phyloP scores from a whole-genome alignment of 2,797 vertebrate genomes.

The Valencia hispanica region DNA sequence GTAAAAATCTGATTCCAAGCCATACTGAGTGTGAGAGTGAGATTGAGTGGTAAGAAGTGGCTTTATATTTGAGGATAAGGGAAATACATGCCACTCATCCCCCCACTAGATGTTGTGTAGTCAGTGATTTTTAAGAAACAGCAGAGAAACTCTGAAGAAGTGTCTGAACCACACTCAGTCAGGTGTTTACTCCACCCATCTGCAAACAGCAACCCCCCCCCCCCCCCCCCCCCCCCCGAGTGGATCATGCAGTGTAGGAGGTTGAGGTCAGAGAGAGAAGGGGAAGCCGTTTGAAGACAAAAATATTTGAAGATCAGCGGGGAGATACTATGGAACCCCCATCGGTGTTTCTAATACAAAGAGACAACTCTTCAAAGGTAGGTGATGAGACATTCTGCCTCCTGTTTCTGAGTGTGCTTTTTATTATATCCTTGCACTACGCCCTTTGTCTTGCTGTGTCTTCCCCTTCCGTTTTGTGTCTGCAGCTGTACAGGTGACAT shows the following conservation, averaged over 20 bases:
- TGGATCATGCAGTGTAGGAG: conserved; percentile 11
- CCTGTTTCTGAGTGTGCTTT: conserved; percentile 5
- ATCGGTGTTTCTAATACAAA: conserved; percentile 55
- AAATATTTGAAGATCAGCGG: conserved; percentile 23
- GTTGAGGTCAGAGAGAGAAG: conserved; percentile 32
- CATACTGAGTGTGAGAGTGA: not conserved
- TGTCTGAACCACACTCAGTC: conserved; percentile 4
- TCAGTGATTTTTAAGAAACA: not conserved
- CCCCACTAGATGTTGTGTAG: too few relatives aligned
- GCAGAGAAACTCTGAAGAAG: not conserved
- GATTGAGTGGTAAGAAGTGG: not conserved
- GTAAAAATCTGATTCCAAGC: not conserved
- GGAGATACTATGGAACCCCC: conserved; percentile 34
- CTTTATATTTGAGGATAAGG: not conserved
- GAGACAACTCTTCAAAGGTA: conserved; percentile 45
- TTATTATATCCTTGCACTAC: conserved; percentile 7
- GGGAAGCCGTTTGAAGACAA: conserved; percentile 24
- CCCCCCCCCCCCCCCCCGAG: too few relatives aligned
- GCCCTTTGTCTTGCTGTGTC: conserved; percentile 33
- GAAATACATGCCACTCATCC: not conserved
- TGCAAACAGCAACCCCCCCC: conserved; percentile 3
- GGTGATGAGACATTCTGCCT: conserved; percentile 28
- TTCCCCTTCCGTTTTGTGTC: conserved; percentile 29
- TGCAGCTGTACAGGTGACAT: conserved; percentile 55
- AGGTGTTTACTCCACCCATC: conserved; percentile 9